Percentiles rank a stretch among this genome's conserved stretches.
Conservation (phyloP, 2,113 vertebrate genomes). For the Mola mola region DNA sequence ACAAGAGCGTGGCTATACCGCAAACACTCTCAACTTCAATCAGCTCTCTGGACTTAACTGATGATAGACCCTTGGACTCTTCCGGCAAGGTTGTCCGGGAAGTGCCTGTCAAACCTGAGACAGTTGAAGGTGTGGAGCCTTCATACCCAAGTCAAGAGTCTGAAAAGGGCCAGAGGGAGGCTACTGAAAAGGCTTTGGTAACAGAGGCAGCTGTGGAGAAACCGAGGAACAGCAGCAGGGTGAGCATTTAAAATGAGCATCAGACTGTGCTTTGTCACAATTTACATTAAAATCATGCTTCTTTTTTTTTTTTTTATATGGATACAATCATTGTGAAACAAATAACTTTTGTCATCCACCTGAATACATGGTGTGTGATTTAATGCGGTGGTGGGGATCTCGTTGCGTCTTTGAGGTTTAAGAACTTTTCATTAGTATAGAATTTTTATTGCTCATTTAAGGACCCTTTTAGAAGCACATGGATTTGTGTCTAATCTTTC, state of each 20-base stretch:
- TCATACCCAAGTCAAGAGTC: background rate
- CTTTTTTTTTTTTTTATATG: too few species aligned
- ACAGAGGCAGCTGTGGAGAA: constrained; percentile 7
- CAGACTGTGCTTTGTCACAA: background rate
- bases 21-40: constrained; percentile 7
- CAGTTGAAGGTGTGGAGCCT: background rate
- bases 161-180: background rate
- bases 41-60: constrained; percentile 31
- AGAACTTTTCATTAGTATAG: too few species aligned
- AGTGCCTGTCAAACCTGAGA: background rate
- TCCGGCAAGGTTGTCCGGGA: constrained; percentile 9
- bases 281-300: too few species aligned
- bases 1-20: background rate
- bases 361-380: too few species aligned
- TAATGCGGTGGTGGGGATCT: too few species aligned
- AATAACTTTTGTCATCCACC: too few species aligned
- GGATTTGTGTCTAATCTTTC: too few species aligned
- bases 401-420: too few species aligned
- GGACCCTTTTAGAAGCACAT: too few species aligned
- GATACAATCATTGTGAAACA: too few species aligned
- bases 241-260: constrained; percentile 17
- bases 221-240: constrained; percentile 14
- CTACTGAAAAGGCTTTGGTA: background rate
- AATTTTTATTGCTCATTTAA: too few species aligned
- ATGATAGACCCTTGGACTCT: constrained; percentile 7